These are phyloP conservation scores for Centrocercus urophasianus DNA, from an alignment of 2,113 vertebrate species.

Conservation along the genomic window DNA sequence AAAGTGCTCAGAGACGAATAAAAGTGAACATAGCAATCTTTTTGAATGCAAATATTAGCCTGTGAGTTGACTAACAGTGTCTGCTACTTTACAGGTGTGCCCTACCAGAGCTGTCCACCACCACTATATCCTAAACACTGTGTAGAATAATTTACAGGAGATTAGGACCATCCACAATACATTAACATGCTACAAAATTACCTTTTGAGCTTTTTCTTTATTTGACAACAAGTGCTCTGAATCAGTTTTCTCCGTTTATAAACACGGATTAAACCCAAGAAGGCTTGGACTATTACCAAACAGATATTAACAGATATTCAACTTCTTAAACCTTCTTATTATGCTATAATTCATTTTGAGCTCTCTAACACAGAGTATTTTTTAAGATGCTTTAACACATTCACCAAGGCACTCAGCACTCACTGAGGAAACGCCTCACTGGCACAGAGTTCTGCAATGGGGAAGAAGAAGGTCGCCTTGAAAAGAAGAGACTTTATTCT, in stretches of 20 bases:
- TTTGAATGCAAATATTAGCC: neutral
- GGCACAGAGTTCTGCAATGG: neutral
- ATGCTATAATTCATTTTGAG: neutral
- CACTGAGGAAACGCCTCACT: neutral
- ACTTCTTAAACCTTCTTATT: neutral
- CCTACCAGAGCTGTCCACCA: neutral
- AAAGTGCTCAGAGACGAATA: neutral
- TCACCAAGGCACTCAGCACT: fast-evolving
- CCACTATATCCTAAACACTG: neutral
- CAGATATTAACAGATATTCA: neutral
- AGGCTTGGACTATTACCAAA: neutral
- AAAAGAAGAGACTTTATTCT: neutral
- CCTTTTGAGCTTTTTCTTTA: neutral
- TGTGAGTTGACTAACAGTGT: neutral
- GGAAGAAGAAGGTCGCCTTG: neutral
- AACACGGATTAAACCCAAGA: neutral
- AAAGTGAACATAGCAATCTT: neutral
- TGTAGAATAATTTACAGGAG: neutral
- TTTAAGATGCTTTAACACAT: neutral
- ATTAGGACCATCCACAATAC: neutral
- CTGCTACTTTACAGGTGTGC: neutral
- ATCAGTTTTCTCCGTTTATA: neutral
- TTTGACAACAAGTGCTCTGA: neutral
- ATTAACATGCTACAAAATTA: neutral
- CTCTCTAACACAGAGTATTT: neutral